These are phyloP conservation scores for Myathropa florea DNA, from an alignment of 2,888 invertebrate genomes.

Conservation along the genomic window DNA sequence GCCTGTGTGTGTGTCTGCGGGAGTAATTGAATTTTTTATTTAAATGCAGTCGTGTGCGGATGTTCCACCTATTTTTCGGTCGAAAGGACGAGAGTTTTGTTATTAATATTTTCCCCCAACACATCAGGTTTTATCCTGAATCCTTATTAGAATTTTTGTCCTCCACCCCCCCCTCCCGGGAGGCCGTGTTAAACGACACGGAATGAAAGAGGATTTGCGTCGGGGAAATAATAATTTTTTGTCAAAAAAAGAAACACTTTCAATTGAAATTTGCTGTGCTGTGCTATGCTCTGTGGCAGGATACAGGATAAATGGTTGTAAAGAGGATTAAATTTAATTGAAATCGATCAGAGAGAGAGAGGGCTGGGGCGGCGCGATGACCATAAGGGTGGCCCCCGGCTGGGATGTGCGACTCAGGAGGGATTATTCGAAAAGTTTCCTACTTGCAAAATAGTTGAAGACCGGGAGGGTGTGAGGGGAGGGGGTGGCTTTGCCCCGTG, in stretches of 20 bases:
- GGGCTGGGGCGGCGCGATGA: background rate
- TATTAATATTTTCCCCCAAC: background rate
- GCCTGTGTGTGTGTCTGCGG: background rate
- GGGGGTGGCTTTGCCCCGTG: background rate
- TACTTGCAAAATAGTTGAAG: background rate
- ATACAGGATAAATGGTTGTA: background rate
- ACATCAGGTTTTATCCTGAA: background rate
- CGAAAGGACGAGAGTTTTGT: background rate
- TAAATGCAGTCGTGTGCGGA: background rate
- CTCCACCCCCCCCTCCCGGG: background rate
- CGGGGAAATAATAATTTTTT: background rate
- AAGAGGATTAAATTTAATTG: constrained; percentile 50
- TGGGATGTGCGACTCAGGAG: background rate
- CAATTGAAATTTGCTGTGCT: constrained; percentile 16
- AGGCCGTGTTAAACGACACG: background rate
- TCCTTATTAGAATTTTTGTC: background rate
- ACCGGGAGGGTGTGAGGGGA: too few relatives aligned
- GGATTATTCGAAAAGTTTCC: background rate
- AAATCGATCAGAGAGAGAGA: constrained; percentile 7
- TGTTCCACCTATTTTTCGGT: background rate
- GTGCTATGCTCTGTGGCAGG: background rate
- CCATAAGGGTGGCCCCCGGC: background rate
- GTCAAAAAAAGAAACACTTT: constrained; percentile 16
- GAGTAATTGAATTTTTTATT: background rate
- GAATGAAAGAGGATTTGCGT: background rate